A percentile compares a stretch with the other conserved stretches of the same genome.
Evolutionary conservation across 2,797 vertebrate species (phyloP).

Genomic region (Bradypodion pumilum): DNA sequence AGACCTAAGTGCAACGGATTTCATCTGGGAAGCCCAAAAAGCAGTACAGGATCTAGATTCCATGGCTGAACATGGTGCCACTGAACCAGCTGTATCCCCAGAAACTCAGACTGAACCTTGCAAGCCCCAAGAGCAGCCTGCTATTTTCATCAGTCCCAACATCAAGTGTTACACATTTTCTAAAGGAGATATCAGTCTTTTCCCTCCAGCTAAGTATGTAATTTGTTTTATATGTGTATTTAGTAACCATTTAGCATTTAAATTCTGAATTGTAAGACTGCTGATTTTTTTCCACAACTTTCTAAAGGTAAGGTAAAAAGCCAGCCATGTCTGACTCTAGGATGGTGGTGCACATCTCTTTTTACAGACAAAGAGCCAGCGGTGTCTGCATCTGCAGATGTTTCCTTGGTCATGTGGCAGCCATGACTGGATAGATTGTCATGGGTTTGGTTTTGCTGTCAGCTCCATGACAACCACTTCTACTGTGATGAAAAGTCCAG

Average conservation of each 20-base stretch:
- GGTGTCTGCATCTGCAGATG: no score
- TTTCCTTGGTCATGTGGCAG: no score
- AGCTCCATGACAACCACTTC: neutral
- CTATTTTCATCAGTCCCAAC: conserved; percentile 68
- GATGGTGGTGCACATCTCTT: no score
- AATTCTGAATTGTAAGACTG: no score
- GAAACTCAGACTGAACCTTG: neutral
- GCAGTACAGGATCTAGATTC: accelerated
- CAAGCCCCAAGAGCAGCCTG: neutral
- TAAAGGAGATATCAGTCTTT: conserved; percentile 84
- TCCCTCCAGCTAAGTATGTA: conserved; percentile 84
- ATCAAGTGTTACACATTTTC: conserved; percentile 91
- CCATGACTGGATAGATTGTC: no score
- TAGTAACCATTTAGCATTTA: no score
- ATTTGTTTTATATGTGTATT: neutral
- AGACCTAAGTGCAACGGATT: conserved; percentile 80
- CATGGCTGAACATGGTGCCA: neutral
- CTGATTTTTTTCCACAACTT: no score
- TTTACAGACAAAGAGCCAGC: no score
- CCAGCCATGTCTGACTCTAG: no score
- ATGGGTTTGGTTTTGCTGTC: neutral
- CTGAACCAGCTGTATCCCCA: neutral
- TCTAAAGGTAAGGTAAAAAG: no score
- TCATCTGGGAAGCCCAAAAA: conserved; percentile 70
- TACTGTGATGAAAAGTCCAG: neutral